Conservation (phyloP, 2,797 vertebrate species). For the Acanthurus leucopareius region DNA sequence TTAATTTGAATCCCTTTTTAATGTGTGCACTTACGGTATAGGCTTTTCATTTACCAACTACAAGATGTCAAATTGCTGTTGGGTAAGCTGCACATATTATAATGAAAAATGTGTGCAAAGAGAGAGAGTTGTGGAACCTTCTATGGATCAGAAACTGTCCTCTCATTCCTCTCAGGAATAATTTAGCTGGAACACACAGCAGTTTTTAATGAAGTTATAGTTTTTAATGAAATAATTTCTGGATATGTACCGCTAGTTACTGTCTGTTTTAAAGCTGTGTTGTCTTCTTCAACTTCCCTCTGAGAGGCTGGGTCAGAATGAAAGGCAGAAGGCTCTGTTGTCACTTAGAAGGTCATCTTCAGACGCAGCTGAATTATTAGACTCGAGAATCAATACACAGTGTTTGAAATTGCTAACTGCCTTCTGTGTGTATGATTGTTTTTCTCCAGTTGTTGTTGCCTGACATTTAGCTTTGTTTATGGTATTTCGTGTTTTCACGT, state of each 20-base stretch:
- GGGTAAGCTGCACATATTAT: neutral
- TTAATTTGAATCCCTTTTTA: too few species aligned
- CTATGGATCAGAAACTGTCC: constrained; percentile 4
- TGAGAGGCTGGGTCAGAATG: constrained; percentile 32
- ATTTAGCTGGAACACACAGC: constrained; percentile 31
- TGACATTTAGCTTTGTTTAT: constrained; percentile 23
- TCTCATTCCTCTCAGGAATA: constrained; percentile 28
- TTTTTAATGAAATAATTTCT: constrained; percentile 40
- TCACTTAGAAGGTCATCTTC: constrained; percentile 53
- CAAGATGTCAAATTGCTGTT: constrained; percentile 4
- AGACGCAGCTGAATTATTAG: constrained; percentile 36
- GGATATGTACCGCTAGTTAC: constrained; percentile 9
- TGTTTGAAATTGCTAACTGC: constrained; percentile 30
- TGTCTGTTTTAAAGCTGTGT: constrained; percentile 40
- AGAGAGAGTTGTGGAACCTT: neutral
- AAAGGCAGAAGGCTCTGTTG: constrained; percentile 32
- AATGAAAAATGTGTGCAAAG: neutral
- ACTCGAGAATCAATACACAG: constrained; percentile 33
- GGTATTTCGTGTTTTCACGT: neutral
- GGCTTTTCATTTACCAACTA: neutral
- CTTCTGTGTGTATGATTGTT: constrained; percentile 7
- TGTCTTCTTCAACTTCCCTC: constrained; percentile 13
- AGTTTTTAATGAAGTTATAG: constrained; percentile 34
- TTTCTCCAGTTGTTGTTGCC: neutral
- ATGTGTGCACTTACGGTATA: too few species aligned